Base-by-base conservation (phyloP, 2,113 vertebrate species). In the Galemys pyrenaicus region DNA sequence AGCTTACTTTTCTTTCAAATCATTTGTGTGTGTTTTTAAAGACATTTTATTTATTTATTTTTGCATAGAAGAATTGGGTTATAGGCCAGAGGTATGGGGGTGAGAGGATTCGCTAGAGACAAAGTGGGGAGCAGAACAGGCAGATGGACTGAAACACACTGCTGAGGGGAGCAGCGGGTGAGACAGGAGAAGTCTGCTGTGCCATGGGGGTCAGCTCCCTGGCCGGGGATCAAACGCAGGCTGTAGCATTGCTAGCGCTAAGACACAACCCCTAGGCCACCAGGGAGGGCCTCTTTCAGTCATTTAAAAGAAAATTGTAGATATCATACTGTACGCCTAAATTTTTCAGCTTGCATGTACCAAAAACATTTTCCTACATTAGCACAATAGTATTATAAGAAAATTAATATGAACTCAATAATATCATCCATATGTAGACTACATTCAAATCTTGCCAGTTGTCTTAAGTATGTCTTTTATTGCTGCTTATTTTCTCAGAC, bases 401-500 rank as follows among this genome's bases (percentile, higher is more conserved):
- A 91, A 67, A 89, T 82, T 73, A 56, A 80, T 56, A 58, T 82
- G 90, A 91, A 94, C 41, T 95, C 49, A 62, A 71, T 67, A 80
- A 77, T 81, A 67, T 68, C 41, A 58, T 30, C 46, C 86, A 80
- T 74, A 81, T 67, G 73, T 67, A 85, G 39, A 49, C 51, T 73
- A 44, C 35, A 58, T 78, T 90, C 56, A 89, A 37, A 96, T 90
- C 65, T 89, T 49, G 86, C 41, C 41, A 88, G 65, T 67, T 81
- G 44, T 41, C 62, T 68, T 93, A 73, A 79, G 73, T 78, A 92
- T 78, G 68, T 46, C 41, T 93, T 93, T 89, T 71, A 87, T 79
- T 96, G 84, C 28, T 89, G 4, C 75, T 71, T 87, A 26, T 78
- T 94, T 95, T 64, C 91, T 93, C n/a, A n/a, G 28, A 60, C 68